Evolutionary conservation across 2,888 invertebrate species (phyloP), one percentile per base, ranked within the genome.

Genomic region (Pelosia muscerda): DNA sequence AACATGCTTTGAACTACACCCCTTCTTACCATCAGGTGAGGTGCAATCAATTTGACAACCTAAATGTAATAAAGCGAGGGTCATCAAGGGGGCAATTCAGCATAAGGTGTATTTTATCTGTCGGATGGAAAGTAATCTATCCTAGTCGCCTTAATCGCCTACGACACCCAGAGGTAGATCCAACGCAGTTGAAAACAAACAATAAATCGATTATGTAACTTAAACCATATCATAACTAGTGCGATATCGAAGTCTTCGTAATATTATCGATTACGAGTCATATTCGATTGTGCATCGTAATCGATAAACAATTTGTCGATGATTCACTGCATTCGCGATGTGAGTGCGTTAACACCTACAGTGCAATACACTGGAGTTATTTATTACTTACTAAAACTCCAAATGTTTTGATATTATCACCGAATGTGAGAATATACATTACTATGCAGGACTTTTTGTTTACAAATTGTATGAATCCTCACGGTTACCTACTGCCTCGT

Each of bases 251-350:
- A n/a, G 26, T 61, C 25, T 26, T n/a, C 5, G 23, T 26, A 49
- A 26, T 22, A 28, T 28, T 22, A 22, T 22, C 22, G 13, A 9
- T 28, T 26, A 53, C 26, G n/a, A 11, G 13, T 53, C 28, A 19
- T 49, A 49, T 49, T 53, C 28, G 34, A 34, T 15, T 25, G 15
- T 59, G 19, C 11, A 38, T 15, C 13, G 28, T 53, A 53, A 9
- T 53, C 26, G 22, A 28, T 62, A 53, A 28, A 49, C 28, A 26
- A 49, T 26, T 25, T 53, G 13, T 28, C 26, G 49, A 62, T 62
- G 61, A 62, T 62, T 62, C 61, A 62, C 61, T 49, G 26, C 49
- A 49, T 26, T 31, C 31, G 25, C 49, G 28, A 53, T 22, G 49
- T 15, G 28, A 26, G n/a, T 62, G 49, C 26, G 38, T 26, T 42